phyloP scores from a whole-genome alignment of 2,113 vertebrate genomes.

The Noturus placidus region DNA sequence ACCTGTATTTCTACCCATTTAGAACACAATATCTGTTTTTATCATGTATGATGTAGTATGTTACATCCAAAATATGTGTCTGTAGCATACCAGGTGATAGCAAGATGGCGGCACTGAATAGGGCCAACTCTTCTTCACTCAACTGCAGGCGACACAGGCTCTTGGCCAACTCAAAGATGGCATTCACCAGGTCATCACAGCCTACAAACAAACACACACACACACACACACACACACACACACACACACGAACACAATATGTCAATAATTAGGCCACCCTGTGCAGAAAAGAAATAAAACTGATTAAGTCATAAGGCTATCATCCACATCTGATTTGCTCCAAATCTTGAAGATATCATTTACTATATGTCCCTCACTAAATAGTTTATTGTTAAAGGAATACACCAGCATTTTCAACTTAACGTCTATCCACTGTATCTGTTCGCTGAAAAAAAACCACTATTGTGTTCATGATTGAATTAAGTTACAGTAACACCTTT shows the following conservation, averaged over 20 bases:
- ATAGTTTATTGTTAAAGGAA: not conserved
- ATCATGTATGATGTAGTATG: not conserved
- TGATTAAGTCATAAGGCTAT: not conserved
- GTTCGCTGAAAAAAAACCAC: not conserved
- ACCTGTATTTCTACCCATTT: not conserved
- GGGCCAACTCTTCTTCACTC: slow-evolving; percentile 84
- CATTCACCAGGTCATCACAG: slow-evolving; percentile 83
- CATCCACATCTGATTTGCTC: not conserved
- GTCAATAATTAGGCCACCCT: not conserved
- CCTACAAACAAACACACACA: slow-evolving; percentile 66
- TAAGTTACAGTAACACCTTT: not conserved
- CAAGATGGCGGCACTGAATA: slow-evolving; percentile 85
- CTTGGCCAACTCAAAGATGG: slow-evolving; percentile 84
- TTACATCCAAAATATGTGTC: not conserved
- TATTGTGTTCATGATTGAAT: not conserved
- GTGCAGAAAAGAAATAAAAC: not conserved
- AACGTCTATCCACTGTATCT: not conserved
- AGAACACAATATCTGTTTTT: not conserved
- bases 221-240: slow-evolving; percentile 14
- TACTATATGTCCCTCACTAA: not conserved
- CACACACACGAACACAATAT: slow-evolving; percentile 3
- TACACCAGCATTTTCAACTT: not conserved
- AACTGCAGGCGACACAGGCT: slow-evolving; percentile 83
- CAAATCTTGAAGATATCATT: not conserved
- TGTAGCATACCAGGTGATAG: slow-evolving; percentile 80